Percentiles rank a stretch among this genome's conserved stretches.
These are phyloP conservation scores for Hippopotamus amphibius DNA, from an alignment of 2,113 vertebrate species.

Conservation along the genomic window DNA sequence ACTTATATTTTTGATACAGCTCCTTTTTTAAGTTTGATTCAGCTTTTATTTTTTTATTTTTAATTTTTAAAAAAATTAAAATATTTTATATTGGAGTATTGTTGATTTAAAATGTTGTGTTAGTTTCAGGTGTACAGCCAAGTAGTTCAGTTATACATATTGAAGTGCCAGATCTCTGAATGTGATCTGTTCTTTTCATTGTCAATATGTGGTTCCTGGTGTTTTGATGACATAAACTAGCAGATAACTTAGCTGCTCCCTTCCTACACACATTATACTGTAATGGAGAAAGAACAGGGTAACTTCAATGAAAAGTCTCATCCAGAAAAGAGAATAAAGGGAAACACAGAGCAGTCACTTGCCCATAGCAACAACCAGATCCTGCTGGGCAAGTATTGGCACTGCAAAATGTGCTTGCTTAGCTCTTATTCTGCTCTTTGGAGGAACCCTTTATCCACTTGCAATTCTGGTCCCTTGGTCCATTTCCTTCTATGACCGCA, in stretches of 20 bases:
- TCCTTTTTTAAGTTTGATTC: not conserved
- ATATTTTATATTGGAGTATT: not conserved
- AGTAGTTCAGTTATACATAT: not conserved
- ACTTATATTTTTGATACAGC: not conserved
- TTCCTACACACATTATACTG: not conserved
- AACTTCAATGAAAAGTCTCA: conserved; percentile 6
- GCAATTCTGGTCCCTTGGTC: not conserved
- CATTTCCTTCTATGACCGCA: not conserved
- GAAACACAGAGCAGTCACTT: not conserved
- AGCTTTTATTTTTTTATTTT: not conserved
- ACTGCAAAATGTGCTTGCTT: not conserved
- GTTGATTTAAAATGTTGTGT: not conserved
- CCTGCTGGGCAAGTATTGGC: not conserved
- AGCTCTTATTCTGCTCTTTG: not conserved
- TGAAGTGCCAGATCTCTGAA: not conserved
- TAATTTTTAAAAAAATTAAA: not conserved
- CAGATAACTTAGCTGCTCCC: not conserved
- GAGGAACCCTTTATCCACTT: not conserved
- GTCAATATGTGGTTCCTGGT: not conserved
- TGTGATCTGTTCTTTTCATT: not conserved
- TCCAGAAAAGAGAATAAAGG: not conserved
- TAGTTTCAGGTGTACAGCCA: not conserved
- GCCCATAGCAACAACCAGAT: not conserved
- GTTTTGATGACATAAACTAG: not conserved
- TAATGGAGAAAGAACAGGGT: not conserved